These are phyloP conservation scores for Boleophthalmus pectinirostris DNA, from an alignment of 2,113 vertebrate species.

Conservation along the genomic window DNA sequence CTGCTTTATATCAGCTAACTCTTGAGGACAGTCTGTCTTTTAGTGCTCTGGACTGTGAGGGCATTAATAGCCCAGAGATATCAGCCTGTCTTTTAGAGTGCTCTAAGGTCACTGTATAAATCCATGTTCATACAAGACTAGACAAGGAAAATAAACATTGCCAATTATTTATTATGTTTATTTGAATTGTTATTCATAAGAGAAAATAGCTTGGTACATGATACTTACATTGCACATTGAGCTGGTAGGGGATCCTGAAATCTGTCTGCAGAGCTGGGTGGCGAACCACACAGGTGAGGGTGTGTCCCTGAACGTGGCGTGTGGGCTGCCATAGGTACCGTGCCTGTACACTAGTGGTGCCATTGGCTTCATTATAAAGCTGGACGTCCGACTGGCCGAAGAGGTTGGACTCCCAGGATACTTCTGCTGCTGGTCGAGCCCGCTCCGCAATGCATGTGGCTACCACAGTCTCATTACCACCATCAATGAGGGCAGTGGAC, in stretches of 20 bases:
- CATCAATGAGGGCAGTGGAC: slow-evolving; percentile 87
- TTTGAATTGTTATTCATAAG: background rate
- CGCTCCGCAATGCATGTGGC: slow-evolving; percentile 91
- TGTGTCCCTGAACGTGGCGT: slow-evolving; percentile 87
- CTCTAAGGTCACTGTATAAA: background rate
- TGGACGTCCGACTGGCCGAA: slow-evolving; percentile 87
- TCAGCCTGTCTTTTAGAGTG: slow-evolving; percentile 9
- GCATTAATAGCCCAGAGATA: slow-evolving; percentile 15
- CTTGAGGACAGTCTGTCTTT: slow-evolving; percentile 6
- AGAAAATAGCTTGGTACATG: background rate
- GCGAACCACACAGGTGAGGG: slow-evolving; percentile 88
- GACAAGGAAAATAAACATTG: background rate
- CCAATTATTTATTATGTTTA: background rate
- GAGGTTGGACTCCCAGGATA: slow-evolving; percentile 90
- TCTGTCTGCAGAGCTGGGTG: slow-evolving; percentile 90
- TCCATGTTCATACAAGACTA: background rate
- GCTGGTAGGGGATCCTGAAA: slow-evolving; percentile 84
- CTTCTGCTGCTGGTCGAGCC: slow-evolving; percentile 89
- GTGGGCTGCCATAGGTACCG: slow-evolving; percentile 89
- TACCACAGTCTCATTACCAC: slow-evolving; percentile 89
- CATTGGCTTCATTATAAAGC: slow-evolving; percentile 84
- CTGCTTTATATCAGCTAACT: slow-evolving; percentile 6
- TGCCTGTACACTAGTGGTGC: slow-evolving; percentile 89
- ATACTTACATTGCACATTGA: slow-evolving; percentile 94
- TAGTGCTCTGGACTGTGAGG: slow-evolving; percentile 17